Evolutionary conservation across 30 jellyfish, hydroid and myxozoan genomes (phyloP).

Genomic region (Pseudorhiza aurosa): DNA sequence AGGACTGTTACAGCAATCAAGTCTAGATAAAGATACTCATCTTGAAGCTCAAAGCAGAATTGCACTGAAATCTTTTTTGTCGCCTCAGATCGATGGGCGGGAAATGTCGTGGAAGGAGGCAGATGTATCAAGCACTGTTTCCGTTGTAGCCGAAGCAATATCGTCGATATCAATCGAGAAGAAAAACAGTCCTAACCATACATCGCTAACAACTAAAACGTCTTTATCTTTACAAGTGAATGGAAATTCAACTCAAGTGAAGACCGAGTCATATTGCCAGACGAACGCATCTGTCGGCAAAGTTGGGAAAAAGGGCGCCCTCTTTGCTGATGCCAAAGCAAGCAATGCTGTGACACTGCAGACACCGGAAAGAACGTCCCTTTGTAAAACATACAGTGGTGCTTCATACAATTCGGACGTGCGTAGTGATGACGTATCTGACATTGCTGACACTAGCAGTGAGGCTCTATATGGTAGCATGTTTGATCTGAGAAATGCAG

Average conservation of each 20-base stretch:
- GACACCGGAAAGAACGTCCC: slow-evolving; percentile 21
- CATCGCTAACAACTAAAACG: slow-evolving; percentile 80
- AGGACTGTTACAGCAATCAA: slow-evolving; percentile 23
- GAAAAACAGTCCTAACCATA: slow-evolving; percentile 54
- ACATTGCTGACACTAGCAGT: slow-evolving; percentile 80
- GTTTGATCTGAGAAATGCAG: slow-evolving; percentile 87
- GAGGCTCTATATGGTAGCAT: slow-evolving; percentile 83
- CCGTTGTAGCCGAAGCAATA: slow-evolving; percentile 84
- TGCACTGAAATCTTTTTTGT: slow-evolving; percentile 15
- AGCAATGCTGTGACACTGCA: slow-evolving; percentile 44
- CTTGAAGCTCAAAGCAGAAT: not conserved
- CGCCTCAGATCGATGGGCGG: slow-evolving; percentile 29
- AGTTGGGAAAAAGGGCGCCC: slow-evolving; percentile 37
- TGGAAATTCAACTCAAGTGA: slow-evolving; percentile 64
- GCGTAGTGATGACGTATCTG: slow-evolving; percentile 70
- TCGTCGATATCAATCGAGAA: slow-evolving; percentile 66
- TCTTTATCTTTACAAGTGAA: slow-evolving; percentile 80
- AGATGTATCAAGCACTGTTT: slow-evolving; percentile 68
- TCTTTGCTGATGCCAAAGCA: slow-evolving; percentile 52
- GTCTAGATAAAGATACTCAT: slow-evolving; percentile 29
- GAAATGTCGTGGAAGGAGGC: slow-evolving; percentile 33
- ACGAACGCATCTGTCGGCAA: slow-evolving; percentile 58
- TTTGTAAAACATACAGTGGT: slow-evolving; percentile 45
- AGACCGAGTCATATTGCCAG: slow-evolving; percentile 52
- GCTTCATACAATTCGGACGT: slow-evolving; percentile 59